These are phyloP conservation scores for Nephrotoma appendiculata DNA, from an alignment of 2,888 invertebrate species.

Conservation along the genomic window DNA sequence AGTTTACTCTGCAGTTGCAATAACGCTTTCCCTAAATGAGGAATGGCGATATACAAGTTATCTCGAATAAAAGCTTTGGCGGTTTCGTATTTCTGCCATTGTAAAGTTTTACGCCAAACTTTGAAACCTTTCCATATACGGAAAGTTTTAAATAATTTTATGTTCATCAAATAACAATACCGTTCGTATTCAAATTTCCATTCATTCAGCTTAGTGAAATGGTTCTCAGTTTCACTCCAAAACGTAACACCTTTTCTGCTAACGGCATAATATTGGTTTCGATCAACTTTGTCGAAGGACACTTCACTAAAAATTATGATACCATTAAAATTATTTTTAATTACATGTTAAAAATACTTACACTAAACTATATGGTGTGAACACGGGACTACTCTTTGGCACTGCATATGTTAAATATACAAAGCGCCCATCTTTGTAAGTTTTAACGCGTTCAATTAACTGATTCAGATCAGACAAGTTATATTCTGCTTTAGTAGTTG, in stretches of 20 bases:
- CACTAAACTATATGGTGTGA: constrained; percentile 61
- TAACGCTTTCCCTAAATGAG: constrained; percentile 55
- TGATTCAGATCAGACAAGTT: neutral
- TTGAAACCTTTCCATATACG: constrained; percentile 68
- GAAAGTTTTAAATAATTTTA: constrained; percentile 52
- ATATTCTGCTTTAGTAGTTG: neutral
- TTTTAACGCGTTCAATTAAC: constrained; percentile 27
- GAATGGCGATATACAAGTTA: constrained; percentile 59
- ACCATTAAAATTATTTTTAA: neutral
- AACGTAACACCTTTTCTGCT: constrained; percentile 72
- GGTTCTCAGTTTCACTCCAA: constrained; percentile 52
- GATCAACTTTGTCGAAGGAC: constrained; percentile 52
- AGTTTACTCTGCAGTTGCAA: constrained; percentile 55
- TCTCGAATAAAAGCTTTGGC: constrained; percentile 45
- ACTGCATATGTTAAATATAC: constrained; percentile 64
- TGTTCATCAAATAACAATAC: constrained; percentile 61
- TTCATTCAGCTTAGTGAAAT: constrained; percentile 58
- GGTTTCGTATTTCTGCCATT: constrained; percentile 48
- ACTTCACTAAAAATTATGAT: constrained; percentile 43
- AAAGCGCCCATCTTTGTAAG: constrained; percentile 45
- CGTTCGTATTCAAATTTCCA: constrained; percentile 77
- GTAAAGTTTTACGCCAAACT: constrained; percentile 62
- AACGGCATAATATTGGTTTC: constrained; percentile 63
- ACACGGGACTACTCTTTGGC: constrained; percentile 53
- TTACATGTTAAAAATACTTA: constrained; percentile 25